Evolutionary conservation across 2,888 invertebrate genomes (phyloP).

Genomic region (Microctonus brassicae): DNA sequence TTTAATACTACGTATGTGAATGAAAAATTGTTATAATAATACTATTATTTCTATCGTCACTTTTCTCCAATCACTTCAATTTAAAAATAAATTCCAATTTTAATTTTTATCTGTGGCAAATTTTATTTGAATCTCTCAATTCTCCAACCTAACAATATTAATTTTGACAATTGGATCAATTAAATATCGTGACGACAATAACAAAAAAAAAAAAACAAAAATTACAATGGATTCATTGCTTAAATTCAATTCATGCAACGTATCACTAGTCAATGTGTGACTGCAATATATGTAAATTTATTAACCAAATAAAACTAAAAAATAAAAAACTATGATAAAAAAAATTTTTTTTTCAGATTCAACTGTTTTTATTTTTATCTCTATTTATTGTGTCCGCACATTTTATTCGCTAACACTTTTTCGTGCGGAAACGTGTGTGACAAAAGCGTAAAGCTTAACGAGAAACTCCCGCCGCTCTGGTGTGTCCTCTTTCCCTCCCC

Average conservation of each 20-base stretch:
- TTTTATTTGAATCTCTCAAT: too few relatives aligned
- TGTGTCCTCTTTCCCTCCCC: constrained; percentile 15
- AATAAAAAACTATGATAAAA: not conserved
- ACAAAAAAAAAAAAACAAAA: not conserved
- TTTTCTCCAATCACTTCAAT: too few relatives aligned
- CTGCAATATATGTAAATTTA: constrained; percentile 27
- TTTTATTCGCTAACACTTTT: constrained; percentile 22
- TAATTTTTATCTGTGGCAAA: too few relatives aligned
- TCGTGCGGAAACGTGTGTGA: constrained; percentile 24
- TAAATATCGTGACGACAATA: not conserved
- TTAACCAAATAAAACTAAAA: not conserved
- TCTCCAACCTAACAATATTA: too few relatives aligned
- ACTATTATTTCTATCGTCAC: too few relatives aligned
- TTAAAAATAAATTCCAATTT: too few relatives aligned
- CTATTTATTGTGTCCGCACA: not conserved
- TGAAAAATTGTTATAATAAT: too few relatives aligned
- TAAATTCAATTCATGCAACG: constrained; percentile 27
- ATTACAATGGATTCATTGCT: not conserved
- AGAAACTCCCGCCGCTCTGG: constrained; percentile 20
- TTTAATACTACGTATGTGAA: too few relatives aligned
- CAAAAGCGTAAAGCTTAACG: constrained; percentile 23
- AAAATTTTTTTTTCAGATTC: not conserved
- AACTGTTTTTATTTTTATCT: constrained; percentile 7
- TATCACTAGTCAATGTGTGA: constrained; percentile 8
- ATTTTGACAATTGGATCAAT: not conserved